phyloP scores from a whole-genome alignment of 1,140 invertebrate species.

The Ips typographus region DNA sequence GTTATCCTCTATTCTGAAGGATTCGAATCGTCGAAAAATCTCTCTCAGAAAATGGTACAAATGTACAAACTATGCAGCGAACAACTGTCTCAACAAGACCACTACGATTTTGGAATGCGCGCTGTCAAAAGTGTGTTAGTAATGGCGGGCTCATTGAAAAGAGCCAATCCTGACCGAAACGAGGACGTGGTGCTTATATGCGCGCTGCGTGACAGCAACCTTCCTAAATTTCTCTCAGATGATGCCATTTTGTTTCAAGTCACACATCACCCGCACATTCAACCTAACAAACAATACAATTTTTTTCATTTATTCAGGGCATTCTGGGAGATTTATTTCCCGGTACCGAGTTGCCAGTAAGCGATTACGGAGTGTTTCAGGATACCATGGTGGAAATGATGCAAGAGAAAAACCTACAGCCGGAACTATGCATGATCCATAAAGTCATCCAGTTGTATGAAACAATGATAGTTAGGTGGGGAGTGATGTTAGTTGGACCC shows the following conservation, averaged over 20 bases:
- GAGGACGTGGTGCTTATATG: constrained; percentile 79
- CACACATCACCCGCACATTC: neutral
- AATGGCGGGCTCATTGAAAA: constrained; percentile 86
- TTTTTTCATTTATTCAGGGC: constrained; percentile 57
- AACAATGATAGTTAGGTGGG: constrained; percentile 90
- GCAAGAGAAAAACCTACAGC: constrained; percentile 59
- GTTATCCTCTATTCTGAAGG: constrained; percentile 91
- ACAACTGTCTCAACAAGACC: constrained; percentile 89
- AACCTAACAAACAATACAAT: neutral
- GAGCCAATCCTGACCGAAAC: constrained; percentile 77
- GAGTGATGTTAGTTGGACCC: constrained; percentile 90
- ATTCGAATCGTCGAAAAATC: constrained; percentile 81
- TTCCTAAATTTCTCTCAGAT: constrained; percentile 87
- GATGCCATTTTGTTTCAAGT: constrained; percentile 77
- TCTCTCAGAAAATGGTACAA: constrained; percentile 88
- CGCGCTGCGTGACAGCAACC: constrained; percentile 86
- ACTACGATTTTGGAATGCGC: constrained; percentile 93
- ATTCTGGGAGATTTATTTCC: constrained; percentile 91
- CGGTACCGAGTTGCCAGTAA: constrained; percentile 72
- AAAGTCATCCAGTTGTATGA: constrained; percentile 88
- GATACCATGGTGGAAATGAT: constrained; percentile 60
- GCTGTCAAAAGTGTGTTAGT: constrained; percentile 71
- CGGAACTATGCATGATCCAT: constrained; percentile 64
- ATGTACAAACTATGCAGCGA: constrained; percentile 92
- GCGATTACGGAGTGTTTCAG: constrained; percentile 75